Base-by-base conservation (phyloP, 2,888 invertebrate genomes). In the Megastigmus dorsalis region DNA sequence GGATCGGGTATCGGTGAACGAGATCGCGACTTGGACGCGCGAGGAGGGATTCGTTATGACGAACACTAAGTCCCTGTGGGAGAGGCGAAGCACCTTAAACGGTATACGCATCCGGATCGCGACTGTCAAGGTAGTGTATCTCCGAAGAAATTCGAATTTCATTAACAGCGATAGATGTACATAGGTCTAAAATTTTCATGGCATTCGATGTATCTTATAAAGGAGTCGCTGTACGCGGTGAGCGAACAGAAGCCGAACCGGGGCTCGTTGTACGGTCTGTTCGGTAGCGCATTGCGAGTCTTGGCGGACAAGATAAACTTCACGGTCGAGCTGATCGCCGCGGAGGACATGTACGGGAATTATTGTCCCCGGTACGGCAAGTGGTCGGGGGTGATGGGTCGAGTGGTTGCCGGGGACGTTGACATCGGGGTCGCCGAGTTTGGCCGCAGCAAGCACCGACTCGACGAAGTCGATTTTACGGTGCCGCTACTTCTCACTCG, bases 341-440 rank as follows among this genome's bases (percentile, higher is more conserved):
- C 23, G 1, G 70, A 70, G n/a, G 60, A 43, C 1, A 20, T 48
- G 28, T 84, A 80, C 45, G 86, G 85, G 0, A 59, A 30, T 10
- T 70, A 30, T 28, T 13, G 23, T 30, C 15, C 75, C 0, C 45
- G 78, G 6, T 63, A 75, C 0, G 20, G 69, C 2, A 59, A 13
- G 1, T 86, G 85, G 86, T 80, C 81, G 0, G 86, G 85, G 3
- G 81, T 80, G 38, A 80, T 86, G 4, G 81, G 80, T 0, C 76
- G 79, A 26, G 26, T 86, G n/a, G 43, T 38, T 0, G 2, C 23
- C 0, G 48, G 67, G 3, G 62, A 80, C 18, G 81, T 80, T 0
- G 85, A 84, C 38, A 59, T 86, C 1, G 86, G 83, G 0, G 78
- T 82, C 1, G 81, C 80, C 1, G 84, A 82, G 52, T 84, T 86